phyloP scores from a whole-genome alignment of 2,888 invertebrate species.

The Anoncus sp. region DNA sequence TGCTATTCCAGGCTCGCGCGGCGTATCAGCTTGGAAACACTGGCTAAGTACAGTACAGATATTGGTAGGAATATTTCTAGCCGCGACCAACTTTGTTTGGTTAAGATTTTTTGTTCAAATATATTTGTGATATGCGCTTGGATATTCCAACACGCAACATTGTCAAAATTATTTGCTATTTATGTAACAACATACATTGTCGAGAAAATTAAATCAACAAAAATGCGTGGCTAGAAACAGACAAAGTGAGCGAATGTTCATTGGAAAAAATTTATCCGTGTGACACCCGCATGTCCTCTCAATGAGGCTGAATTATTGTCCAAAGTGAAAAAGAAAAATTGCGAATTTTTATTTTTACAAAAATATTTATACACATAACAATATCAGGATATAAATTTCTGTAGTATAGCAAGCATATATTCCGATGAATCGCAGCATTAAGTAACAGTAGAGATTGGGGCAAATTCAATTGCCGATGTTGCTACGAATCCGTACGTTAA shows the following conservation, averaged over 20 bases:
- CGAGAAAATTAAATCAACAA: no score
- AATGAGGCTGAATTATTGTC: no score
- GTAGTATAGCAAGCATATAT: conserved; percentile 12
- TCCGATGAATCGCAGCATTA: conserved; percentile 41
- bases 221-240: no score
- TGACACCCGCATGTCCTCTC: no score
- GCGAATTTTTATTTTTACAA: neutral
- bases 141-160: neutral
- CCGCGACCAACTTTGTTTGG: neutral
- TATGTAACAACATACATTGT: neutral
- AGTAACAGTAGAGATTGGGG: neutral
- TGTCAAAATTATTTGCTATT: neutral
- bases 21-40: conserved; percentile 17
- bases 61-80: neutral
- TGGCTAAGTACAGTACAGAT: conserved; percentile 1
- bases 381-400: conserved; percentile 11
- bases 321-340: no score
- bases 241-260: no score
- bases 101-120: neutral
- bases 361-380: neutral
- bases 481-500: conserved; percentile 69
- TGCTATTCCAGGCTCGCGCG: conserved; percentile 26
- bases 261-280: no score
- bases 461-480: conserved; percentile 34
- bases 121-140: neutral